Base-by-base conservation (phyloP, 2,113 vertebrate species). In the Nesogale talazaci region DNA sequence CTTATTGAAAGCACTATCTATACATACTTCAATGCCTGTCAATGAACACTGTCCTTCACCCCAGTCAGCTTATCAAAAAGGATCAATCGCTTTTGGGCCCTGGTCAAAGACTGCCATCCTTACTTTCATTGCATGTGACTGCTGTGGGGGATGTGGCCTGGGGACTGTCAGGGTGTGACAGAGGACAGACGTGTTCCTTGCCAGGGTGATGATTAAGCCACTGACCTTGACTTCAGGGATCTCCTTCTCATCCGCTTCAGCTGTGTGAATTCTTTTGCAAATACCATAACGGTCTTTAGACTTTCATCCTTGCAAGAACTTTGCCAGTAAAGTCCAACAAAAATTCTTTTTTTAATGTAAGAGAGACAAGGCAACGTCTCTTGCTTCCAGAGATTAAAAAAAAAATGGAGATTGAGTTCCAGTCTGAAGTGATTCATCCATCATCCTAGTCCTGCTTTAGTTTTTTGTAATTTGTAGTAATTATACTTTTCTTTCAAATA, bases 241-340 rank as follows among this genome's bases (percentile, higher is more conserved):
- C 31, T 22, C 29, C 23, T 72, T 25, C 76, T 36, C 63, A 80
- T n/a, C 74, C 12, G 34, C 14, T 40, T 5, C 27, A 61, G 38
- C 38, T 70, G 16, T 29, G 42, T 52, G 46, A 34, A 67, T 36
- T 91, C 59, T 57, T 42, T 52, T 70, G 67, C 59, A 83, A 67
- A 78, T 74, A 10, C 46, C 56, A 46, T 42, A 75, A 67, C 25
- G 40, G 52, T 20, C n/a, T 80, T 57, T 75, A 59, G n/a, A 34
- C 38, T 40, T 91, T 15, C 38, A 85, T 63, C 14, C 11, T 34
- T 25, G 17, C 3, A 69, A 86, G 46, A 46, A 2, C 10, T 80
- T 87, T 90, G 72, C 23, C 90, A 87, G 29, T 74, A 86, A 86
- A 85, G 69, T 82, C 77, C 85, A 89, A 72, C 31, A 83, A 69